phyloP scores from a whole-genome alignment of 2,888 invertebrate species.

The Eilema caniola region DNA sequence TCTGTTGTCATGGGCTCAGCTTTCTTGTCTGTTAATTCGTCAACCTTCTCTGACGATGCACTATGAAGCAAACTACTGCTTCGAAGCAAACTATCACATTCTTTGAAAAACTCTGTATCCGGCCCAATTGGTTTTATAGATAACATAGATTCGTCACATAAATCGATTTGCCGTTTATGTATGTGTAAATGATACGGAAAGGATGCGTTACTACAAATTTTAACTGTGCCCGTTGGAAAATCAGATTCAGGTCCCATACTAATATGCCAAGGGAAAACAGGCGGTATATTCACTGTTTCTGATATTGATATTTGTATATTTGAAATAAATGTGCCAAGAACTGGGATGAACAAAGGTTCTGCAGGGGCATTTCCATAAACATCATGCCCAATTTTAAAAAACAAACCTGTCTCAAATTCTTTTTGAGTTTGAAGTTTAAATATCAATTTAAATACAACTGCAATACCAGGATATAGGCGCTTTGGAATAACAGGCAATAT shows the following conservation, averaged over 20 bases:
- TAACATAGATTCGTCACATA: constrained; percentile 45
- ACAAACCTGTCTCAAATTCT: constrained; percentile 61
- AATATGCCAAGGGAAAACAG: constrained; percentile 73
- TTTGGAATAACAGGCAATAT: constrained; percentile 62
- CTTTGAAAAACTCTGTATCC: not conserved
- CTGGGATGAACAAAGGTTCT: constrained; percentile 66
- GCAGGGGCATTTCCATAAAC: constrained; percentile 44
- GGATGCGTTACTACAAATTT: constrained; percentile 57
- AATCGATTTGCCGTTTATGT: constrained; percentile 57
- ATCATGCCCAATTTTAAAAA: constrained; percentile 67
- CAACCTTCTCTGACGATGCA: not conserved
- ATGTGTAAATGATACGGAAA: constrained; percentile 65
- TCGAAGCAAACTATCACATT: constrained; percentile 16
- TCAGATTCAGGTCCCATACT: constrained; percentile 46
- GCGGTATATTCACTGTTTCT: constrained; percentile 61
- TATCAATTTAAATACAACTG: constrained; percentile 60
- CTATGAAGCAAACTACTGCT: constrained; percentile 23
- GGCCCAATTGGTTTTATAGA: constrained; percentile 47
- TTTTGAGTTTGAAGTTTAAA: constrained; percentile 59
- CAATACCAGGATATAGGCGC: constrained; percentile 70
- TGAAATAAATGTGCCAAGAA: constrained; percentile 56
- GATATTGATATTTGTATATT: constrained; percentile 54
- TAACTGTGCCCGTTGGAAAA: constrained; percentile 61
- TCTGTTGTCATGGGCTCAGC: not conserved
- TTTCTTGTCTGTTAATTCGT: not conserved